Evolutionary conservation across 1,140 invertebrate species (phyloP), one percentile per base, ranked within the genome.

Genomic region (Armadillidium nasatum): DNA sequence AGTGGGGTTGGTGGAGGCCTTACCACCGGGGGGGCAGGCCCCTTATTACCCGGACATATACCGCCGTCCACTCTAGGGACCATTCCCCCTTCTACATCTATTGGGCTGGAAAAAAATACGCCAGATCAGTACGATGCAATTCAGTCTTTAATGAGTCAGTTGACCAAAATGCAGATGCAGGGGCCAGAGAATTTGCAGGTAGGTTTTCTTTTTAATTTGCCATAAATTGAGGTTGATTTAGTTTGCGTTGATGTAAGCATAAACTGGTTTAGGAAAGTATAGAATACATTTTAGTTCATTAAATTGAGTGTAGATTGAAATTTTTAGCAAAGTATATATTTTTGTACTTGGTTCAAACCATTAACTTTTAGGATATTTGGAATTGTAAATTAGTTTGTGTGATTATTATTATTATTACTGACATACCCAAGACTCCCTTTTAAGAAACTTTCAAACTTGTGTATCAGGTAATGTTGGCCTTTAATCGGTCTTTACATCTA

Each of bases 111-210:
- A 60, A 60, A 60, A 10, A 75, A 74, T 19, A 60, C 80, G 0
- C 67, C 75, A 6, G 72, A 77, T 60, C 74, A 75, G 19, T 81
- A 76, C 75, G 81, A 82, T 78, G 77, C 81, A 23, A 82, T 82
- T 45, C 77, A 82, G 50, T 81, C 78, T 66, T 75, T 82, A n/a
- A 78, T 82, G 80, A 74, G 77, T 43, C 82, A 82, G 71, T 78
- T 82, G 23, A 76, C 78, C 19, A 80, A 75, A 71, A 82, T 80
- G 78, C 75, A 78, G 70, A 33, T 75, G 22, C 44, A 69, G 19
- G 50, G 73, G 7, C 66, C 77, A 75, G 50, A 60, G 44, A 23
- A 50, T 73, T 11, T 44, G 19, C 22, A 23, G 72, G 46, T 23
- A 60, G 1, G 33, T 60, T 60, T 60, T 60, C 0, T 15, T 2